phyloP scores from a whole-genome alignment of 2,797 vertebrate genomes.

The Amniataba percoides region DNA sequence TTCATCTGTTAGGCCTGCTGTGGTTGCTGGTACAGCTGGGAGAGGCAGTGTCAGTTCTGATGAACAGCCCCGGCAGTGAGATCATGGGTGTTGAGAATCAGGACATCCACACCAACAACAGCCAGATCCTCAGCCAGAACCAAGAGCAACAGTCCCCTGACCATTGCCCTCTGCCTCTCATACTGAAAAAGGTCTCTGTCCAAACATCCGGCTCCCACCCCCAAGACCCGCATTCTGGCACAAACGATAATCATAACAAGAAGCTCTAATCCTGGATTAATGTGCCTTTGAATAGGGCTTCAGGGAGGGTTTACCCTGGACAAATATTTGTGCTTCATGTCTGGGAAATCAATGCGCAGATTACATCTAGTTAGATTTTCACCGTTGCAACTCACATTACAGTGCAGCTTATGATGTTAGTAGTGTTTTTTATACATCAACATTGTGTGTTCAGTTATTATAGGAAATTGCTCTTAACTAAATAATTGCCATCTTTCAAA shows the following conservation, averaged over 20 bases:
- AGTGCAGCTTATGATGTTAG: conserved; percentile 41
- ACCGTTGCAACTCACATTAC: conserved; percentile 56
- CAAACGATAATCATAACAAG: conserved; percentile 72
- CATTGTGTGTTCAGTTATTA: conserved; percentile 16
- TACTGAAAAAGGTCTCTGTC: conserved; percentile 94
- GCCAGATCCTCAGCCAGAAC: conserved; percentile 65
- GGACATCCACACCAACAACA: conserved; percentile 58
- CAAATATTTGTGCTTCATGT: conserved; percentile 79
- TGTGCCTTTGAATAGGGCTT: conserved; percentile 73
- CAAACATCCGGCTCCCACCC: conserved; percentile 78
- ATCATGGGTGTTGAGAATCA: conserved; percentile 58
- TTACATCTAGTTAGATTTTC: conserved; percentile 63
- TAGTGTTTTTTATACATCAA: conserved; percentile 3
- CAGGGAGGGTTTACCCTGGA: conserved; percentile 61
- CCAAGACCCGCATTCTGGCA: conserved; percentile 64
- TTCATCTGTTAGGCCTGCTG: conserved; percentile 85
- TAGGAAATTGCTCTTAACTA: conserved; percentile 9
- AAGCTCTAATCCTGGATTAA: conserved; percentile 78
- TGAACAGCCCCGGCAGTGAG: conserved; percentile 80
- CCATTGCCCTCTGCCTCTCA: conserved; percentile 89
- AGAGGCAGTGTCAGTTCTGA: conserved; percentile 88
- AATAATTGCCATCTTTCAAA: conserved; percentile 17
- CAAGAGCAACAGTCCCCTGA: conserved; percentile 79
- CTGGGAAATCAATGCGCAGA: conserved; percentile 78
- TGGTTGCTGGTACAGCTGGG: conserved; percentile 88